phyloP scores from a whole-genome alignment of 2,888 invertebrate species.

The Panzeria rudis region DNA sequence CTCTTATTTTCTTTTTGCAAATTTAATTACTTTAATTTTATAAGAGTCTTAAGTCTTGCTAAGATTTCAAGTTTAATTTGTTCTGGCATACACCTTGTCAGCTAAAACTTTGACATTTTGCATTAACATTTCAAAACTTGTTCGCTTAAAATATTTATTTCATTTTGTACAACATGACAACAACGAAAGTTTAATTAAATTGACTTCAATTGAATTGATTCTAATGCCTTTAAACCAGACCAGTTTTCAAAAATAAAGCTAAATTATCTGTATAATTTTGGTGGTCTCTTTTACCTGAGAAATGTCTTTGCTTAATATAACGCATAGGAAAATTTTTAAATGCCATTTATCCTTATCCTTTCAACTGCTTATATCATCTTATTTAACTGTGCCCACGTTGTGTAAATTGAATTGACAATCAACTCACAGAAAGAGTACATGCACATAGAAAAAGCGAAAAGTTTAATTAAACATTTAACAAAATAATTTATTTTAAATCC shows the following conservation, averaged over 20 bases:
- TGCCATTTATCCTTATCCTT: background rate
- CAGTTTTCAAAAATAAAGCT: background rate
- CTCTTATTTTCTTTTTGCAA: no score
- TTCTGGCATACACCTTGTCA: background rate
- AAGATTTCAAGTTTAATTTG: no score
- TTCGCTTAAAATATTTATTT: background rate
- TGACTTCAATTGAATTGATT: background rate
- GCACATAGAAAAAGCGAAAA: background rate
- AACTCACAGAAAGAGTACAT: background rate
- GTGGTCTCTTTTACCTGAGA: background rate
- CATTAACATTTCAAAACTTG: background rate
- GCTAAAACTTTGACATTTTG: background rate
- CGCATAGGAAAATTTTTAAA: background rate
- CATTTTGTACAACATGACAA: background rate
- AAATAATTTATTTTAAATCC: constrained; percentile 9
- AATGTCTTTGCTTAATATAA: background rate
- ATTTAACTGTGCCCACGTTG: background rate
- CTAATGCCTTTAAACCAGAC: background rate
- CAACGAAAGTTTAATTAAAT: background rate
- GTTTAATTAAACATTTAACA: constrained; percentile 52
- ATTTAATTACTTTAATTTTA: no score
- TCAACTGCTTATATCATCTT: background rate
- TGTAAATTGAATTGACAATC: background rate
- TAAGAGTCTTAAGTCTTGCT: no score
- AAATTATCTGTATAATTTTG: background rate